Conservation (phyloP, 1,140 invertebrate species). For the Chrysoperla carnea region DNA sequence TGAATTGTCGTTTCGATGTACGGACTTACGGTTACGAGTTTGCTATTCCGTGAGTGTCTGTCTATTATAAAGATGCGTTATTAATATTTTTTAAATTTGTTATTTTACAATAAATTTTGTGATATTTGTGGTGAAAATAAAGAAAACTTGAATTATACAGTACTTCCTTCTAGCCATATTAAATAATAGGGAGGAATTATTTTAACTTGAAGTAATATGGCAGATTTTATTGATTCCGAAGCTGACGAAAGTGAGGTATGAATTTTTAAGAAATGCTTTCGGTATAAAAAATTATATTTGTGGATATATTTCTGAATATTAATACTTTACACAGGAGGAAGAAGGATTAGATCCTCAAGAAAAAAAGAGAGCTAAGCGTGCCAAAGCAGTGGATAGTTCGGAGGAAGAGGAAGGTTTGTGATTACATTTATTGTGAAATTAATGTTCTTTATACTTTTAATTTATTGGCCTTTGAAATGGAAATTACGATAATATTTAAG, state of each 20-base stretch:
- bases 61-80: no score
- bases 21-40: no score
- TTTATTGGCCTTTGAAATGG: no score
- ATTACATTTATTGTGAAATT: conserved; percentile 5
- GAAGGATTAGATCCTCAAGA: conserved; percentile 41
- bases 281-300: not conserved
- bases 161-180: no score
- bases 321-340: conserved; percentile 30
- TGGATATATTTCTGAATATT: not conserved
- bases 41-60: no score
- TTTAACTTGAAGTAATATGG: conserved; percentile 28
- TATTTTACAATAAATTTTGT: no score
- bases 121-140: no score
- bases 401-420: conserved; percentile 37
- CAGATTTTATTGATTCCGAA: conserved; percentile 66
- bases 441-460: not conserved
- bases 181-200: no score
- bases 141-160: no score
- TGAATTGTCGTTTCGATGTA: no score
- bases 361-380: conserved; percentile 41
- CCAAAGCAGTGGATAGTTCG: conserved; percentile 39
- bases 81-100: no score
- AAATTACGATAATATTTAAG: no score
- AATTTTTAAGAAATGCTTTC: conserved; percentile 5
- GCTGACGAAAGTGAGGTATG: conserved; percentile 68